A percentile compares a stretch with the other conserved stretches of the same genome.
phyloP scores from a whole-genome alignment of 1,140 invertebrate genomes.

The Hestina assimilis region DNA sequence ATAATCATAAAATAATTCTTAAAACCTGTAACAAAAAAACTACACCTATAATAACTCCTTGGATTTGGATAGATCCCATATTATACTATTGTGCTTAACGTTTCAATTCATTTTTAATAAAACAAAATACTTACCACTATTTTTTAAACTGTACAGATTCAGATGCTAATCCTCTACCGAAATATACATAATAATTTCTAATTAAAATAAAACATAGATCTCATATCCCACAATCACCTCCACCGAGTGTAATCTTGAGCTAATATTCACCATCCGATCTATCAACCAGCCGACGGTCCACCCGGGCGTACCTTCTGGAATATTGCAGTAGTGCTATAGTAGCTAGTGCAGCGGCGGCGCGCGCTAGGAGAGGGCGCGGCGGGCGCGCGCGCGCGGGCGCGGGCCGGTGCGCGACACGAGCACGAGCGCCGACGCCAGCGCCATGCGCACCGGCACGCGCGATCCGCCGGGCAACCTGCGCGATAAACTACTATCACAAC shows the following conservation, averaged over 20 bases:
- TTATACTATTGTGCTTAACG: neutral
- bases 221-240: neutral
- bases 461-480: constrained; percentile 88
- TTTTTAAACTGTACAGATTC: constrained; percentile 1
- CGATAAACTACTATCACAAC: too few relatives aligned
- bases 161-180: constrained; percentile 5
- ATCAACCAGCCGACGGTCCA: neutral
- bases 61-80: constrained; percentile 1
- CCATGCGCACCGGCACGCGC: constrained; percentile 84
- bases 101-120: neutral
- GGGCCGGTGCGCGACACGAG: constrained; percentile 83
- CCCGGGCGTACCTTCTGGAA: neutral
- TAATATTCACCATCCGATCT: neutral
- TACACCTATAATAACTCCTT: constrained; percentile 3
- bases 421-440: constrained; percentile 86
- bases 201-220: constrained; percentile 3
- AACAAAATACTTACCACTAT: neutral
- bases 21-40: constrained; percentile 5
- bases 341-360: constrained; percentile 3
- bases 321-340: neutral
- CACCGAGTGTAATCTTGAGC: neutral
- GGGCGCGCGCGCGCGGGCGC: constrained; percentile 82
- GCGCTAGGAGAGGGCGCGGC: constrained; percentile 68
- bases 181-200: constrained; percentile 13
- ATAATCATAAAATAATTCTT: constrained; percentile 10